Base-by-base conservation (phyloP, 23 tunicate genomes). In the Corella eumyota region DNA sequence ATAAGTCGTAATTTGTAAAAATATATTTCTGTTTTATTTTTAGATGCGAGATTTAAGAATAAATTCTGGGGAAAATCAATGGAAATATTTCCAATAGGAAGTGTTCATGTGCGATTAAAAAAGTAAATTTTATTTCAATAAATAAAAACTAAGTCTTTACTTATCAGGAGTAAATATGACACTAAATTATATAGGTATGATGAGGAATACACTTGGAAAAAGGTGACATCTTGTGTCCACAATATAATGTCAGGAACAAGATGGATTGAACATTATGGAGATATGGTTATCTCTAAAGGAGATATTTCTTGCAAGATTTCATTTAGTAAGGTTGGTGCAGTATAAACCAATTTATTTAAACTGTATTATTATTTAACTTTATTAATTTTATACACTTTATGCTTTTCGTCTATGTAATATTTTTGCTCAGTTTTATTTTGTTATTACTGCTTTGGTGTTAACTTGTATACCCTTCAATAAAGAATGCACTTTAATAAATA, bases 21-120 rank as follows among this genome's bases (percentile, higher is more conserved):
- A 9, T 9, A 40, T 15, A 40, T 9, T 40, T 15, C 48, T 9
- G 15, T 13, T 6, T 15, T 50, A 40, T 37, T 61, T 47, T 9
- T 75, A 80, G 97, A 80, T 64, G 69, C 69, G 1, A 29, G 85
- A 49, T 90, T 71, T 36, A 80, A 80, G 45, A 90, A 80, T 64
- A 90, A 90, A 65, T 90, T 90, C 53, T 90, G 84, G 91, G 97
- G 97, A 30, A 90, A 90, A 66, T 80, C 97, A 36, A 74, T 90
- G 83, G 97, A 90, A 57, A 70, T 90, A 21, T 61, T 80, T 28
- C 97, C 97, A 32, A 58, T 69, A 20, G 97, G 97, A 6, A 53
- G 72, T 2, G 90, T 80, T 17, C 75, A 80, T 64, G 65, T 81
- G 37, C 66, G 64, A 21, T 57, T 66, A 51, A 57, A 76, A 48